phyloP scores from a whole-genome alignment of 2,797 vertebrate species.

The Rhinatrema bivittatum region DNA sequence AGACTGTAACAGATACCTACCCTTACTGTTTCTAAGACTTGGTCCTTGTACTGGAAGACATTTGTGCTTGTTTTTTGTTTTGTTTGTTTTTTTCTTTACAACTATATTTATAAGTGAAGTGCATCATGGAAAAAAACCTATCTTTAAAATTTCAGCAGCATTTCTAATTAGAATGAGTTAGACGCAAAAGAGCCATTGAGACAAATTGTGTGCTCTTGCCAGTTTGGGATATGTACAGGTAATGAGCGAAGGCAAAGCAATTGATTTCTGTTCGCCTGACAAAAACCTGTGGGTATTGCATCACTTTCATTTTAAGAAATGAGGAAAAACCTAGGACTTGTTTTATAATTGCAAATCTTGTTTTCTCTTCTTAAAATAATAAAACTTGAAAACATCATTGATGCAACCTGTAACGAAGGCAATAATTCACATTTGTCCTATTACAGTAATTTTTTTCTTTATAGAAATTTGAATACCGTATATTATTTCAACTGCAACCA shows the following conservation, averaged over 20 bases:
- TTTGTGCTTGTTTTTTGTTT: constrained; percentile 37
- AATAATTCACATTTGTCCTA: constrained; percentile 39
- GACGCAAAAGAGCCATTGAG: constrained; percentile 29
- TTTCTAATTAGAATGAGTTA: constrained; percentile 39
- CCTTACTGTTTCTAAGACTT: constrained; percentile 41
- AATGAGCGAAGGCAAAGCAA: constrained; percentile 11
- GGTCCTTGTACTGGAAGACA: constrained; percentile 41
- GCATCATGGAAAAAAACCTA: constrained; percentile 62
- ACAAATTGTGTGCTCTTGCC: constrained; percentile 15
- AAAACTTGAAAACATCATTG: constrained; percentile 26
- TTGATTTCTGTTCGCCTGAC: constrained; percentile 20
- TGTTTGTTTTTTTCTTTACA: constrained; percentile 49
- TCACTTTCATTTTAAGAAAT: constrained; percentile 4
- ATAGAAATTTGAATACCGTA: constrained; percentile 22
- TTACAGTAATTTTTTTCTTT: constrained; percentile 25
- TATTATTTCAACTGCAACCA: constrained; percentile 38
- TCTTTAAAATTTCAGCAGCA: constrained; percentile 59
- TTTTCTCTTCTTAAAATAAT: constrained; percentile 17
- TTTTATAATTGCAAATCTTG: constrained; percentile 11
- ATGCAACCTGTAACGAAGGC: constrained; percentile 43
- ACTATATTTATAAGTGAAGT: constrained; percentile 43
- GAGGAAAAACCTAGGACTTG: background rate
- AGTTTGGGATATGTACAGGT: no score
- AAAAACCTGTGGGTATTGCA: background rate
- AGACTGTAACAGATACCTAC: constrained; percentile 39